These are phyloP conservation scores for Sebastes ruberrimus DNA, from an alignment of 2,797 vertebrate genomes.

Conservation along the genomic window DNA sequence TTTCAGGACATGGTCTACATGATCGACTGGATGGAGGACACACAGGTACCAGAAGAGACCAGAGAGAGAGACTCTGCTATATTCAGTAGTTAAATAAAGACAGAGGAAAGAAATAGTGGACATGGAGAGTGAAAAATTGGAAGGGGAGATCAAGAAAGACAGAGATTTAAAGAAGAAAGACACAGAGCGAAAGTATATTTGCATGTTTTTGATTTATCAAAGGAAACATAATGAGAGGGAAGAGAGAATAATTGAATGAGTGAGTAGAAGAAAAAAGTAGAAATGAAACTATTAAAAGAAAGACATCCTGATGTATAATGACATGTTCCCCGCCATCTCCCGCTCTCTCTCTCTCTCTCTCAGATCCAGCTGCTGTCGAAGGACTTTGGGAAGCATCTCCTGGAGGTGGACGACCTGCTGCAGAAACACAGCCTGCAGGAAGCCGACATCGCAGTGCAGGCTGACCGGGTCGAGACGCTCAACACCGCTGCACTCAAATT, in stretches of 20 bases:
- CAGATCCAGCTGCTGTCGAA: constrained; percentile 90
- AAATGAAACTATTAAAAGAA: background rate
- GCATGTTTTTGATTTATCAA: background rate
- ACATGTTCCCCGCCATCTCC: background rate
- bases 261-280: background rate
- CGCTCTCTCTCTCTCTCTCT: background rate
- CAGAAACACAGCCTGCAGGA: constrained; percentile 94
- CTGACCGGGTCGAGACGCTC: constrained; percentile 89
- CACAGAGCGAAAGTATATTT: background rate
- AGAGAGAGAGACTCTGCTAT: background rate
- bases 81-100: background rate
- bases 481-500: constrained; percentile 90
- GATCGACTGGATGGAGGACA: constrained; percentile 99
- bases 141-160: background rate
- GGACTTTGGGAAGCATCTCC: constrained; percentile 93
- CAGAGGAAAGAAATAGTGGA: background rate
- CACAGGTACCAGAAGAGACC: constrained; percentile 83
- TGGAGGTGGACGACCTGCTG: constrained; percentile 93
- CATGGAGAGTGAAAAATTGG: background rate
- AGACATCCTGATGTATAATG: background rate
- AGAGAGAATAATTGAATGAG: background rate
- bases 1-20: constrained; percentile 99
- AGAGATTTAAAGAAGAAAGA: background rate
- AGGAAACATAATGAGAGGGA: background rate
- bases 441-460: constrained; percentile 90